phyloP scores from a whole-genome alignment of 1,140 invertebrate species.

The Theocolax elegans region DNA sequence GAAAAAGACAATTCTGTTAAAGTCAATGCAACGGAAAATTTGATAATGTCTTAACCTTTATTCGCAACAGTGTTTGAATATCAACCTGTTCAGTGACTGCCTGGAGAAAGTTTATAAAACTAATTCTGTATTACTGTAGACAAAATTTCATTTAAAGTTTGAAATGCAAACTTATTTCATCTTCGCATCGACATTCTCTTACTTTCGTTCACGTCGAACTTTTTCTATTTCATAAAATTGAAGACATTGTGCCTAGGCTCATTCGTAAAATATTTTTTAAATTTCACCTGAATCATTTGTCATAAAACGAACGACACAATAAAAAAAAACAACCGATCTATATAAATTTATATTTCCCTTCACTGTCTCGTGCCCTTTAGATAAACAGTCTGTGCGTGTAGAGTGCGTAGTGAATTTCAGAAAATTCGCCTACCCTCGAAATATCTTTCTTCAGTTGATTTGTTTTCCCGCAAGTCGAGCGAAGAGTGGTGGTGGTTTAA shows the following conservation, averaged over 20 bases:
- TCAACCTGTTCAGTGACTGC: neutral
- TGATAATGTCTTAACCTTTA: neutral
- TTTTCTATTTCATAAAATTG: neutral
- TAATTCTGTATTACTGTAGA: slow-evolving; percentile 10
- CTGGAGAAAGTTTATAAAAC: neutral
- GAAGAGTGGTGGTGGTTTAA: neutral
- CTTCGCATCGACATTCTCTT: neutral
- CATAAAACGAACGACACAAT: no score
- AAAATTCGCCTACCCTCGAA: no score
- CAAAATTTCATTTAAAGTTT: slow-evolving; percentile 11
- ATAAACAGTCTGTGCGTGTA: no score
- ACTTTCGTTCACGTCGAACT: neutral
- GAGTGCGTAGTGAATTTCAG: no score
- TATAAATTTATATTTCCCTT: no score
- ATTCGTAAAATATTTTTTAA: neutral
- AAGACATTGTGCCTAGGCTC: neutral
- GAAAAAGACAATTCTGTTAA: neutral
- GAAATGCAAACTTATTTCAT: slow-evolving; percentile 14
- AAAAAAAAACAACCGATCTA: no score
- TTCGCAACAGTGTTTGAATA: neutral
- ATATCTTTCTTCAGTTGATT: neutral
- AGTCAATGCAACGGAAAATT: neutral
- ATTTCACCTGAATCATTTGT: neutral
- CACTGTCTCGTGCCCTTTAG: no score
- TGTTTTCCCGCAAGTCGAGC: neutral